Evolutionary conservation across 1,140 invertebrate species (phyloP).

Genomic region (Trachymyrmex cornetzi): DNA sequence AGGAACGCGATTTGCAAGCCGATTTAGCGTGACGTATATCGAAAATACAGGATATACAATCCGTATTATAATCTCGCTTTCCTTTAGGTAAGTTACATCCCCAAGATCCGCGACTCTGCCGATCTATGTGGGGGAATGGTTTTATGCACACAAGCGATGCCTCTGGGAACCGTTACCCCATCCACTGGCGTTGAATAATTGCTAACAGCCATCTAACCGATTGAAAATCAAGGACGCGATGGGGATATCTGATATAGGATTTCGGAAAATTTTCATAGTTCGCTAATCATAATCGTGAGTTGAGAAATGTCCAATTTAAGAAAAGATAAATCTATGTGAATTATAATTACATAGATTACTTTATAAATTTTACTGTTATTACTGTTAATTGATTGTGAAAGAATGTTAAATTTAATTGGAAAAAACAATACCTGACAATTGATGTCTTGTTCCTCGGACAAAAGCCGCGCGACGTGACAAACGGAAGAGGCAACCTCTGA

Average conservation of each 20-base stretch:
- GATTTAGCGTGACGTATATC: slow-evolving; percentile 60
- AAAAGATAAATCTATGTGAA: not conserved
- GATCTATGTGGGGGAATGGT: slow-evolving; percentile 81
- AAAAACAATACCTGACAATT: slow-evolving; percentile 83
- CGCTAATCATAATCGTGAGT: not conserved
- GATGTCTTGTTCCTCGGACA: slow-evolving; percentile 89
- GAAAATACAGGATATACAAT: slow-evolving; percentile 65
- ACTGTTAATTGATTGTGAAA: not conserved
- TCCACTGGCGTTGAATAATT: slow-evolving; percentile 83
- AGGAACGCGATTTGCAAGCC: slow-evolving; percentile 45
- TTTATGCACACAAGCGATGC: slow-evolving; percentile 83
- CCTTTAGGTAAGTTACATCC: slow-evolving; percentile 71
- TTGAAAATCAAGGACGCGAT: slow-evolving; percentile 82
- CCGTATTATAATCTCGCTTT: slow-evolving; percentile 75
- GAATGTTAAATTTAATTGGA: not conserved
- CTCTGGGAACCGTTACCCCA: slow-evolving; percentile 82
- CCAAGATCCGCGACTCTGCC: slow-evolving; percentile 64
- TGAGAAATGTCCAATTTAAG: not conserved
- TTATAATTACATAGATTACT: not conserved
- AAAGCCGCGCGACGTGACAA: slow-evolving; percentile 89
- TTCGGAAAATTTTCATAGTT: slow-evolving; percentile 53
- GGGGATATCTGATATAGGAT: slow-evolving; percentile 69
- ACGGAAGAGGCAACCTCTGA: slow-evolving; percentile 89
- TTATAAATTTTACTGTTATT: not conserved
- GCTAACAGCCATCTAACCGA: slow-evolving; percentile 81